Percentiles rank a stretch among this genome's conserved stretches.
phyloP scores from a whole-genome alignment of 1,140 invertebrate species.

The Brachionus rotundiformis region DNA sequence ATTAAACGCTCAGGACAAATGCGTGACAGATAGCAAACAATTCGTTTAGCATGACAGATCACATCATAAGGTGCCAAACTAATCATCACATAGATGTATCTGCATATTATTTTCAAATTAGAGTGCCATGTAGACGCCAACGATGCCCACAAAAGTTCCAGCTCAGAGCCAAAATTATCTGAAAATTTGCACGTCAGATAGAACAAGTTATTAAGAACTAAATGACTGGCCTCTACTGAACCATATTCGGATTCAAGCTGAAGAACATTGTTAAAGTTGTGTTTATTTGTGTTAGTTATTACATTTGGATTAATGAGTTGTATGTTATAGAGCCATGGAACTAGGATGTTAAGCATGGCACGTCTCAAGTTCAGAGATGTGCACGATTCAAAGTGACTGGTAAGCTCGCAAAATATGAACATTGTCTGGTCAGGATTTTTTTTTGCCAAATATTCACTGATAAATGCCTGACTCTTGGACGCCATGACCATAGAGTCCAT shows the following conservation, averaged over 20 bases:
- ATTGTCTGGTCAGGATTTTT: conserved; percentile 94
- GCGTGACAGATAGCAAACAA: conserved; percentile 85
- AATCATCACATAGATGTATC: conserved; percentile 94
- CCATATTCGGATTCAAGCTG: conserved; percentile 16
- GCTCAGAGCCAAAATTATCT: conserved; percentile 78
- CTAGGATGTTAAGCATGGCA: conserved; percentile 81
- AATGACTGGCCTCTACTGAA: conserved; percentile 60
- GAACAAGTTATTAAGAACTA: conserved; percentile 97
- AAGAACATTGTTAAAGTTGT: conserved; percentile 10
- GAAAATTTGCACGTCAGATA: conserved; percentile 97
- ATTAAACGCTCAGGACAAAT: conserved; percentile 84
- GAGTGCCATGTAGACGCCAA: conserved; percentile 88
- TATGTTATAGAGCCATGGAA: conserved; percentile 98
- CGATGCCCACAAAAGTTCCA: conserved; percentile 91
- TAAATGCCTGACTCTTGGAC: conserved; percentile 85
- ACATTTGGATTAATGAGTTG: conserved; percentile 94
- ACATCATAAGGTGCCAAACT: conserved; percentile 90
- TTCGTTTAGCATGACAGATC: conserved; percentile 87
- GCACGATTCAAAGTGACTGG: background rate
- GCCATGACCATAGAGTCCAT: conserved; percentile 77
- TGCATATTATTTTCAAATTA: conserved; percentile 92
- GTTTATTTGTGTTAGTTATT: conserved; percentile 69
- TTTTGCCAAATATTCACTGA: conserved; percentile 85
- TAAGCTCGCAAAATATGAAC: conserved; percentile 94
- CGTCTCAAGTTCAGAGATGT: conserved; percentile 72